phyloP scores from a whole-genome alignment of 1,140 invertebrate genomes.

The Zaprionus lachaisei region DNA sequence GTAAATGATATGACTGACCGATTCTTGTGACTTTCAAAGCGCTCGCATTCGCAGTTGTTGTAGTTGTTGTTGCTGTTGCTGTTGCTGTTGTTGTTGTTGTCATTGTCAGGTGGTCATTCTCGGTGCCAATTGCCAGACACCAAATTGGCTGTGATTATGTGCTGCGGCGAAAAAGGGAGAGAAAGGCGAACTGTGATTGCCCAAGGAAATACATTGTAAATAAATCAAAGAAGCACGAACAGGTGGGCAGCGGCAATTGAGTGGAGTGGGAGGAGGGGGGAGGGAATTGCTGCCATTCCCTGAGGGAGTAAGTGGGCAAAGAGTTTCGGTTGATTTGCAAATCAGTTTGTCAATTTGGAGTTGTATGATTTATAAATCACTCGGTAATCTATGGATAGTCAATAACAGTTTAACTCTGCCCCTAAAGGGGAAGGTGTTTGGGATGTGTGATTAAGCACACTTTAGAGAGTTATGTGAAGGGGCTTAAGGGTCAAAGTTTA shows the following conservation, averaged over 20 bases:
- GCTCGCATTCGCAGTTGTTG: background rate
- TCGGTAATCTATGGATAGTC: background rate
- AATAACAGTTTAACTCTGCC: background rate
- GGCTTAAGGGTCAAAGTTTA: background rate
- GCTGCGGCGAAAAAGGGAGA: background rate
- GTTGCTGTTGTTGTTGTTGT: conserved; percentile 22
- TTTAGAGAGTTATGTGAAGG: background rate
- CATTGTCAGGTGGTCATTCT: conserved; percentile 45
- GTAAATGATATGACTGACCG: conserved; percentile 65
- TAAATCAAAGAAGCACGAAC: conserved; percentile 32
- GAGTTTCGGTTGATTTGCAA: conserved; percentile 20
- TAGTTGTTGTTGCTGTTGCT: background rate
- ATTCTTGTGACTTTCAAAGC: conserved; percentile 63
- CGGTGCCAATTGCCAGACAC: conserved; percentile 42
- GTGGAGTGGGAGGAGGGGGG: background rate
- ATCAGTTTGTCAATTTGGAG: conserved; percentile 25
- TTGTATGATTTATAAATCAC: conserved; percentile 9
- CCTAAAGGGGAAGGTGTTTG: background rate
- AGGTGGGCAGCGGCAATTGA: background rate
- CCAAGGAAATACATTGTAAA: conserved; percentile 42
- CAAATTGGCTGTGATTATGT: conserved; percentile 32
- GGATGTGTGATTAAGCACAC: background rate
- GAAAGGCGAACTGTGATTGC: conserved; percentile 35
- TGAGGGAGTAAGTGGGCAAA: background rate
- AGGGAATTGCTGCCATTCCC: background rate